Evolutionary conservation across 2,888 invertebrate genomes (phyloP).

Genomic region (Zhengitettix transpicula): DNA sequence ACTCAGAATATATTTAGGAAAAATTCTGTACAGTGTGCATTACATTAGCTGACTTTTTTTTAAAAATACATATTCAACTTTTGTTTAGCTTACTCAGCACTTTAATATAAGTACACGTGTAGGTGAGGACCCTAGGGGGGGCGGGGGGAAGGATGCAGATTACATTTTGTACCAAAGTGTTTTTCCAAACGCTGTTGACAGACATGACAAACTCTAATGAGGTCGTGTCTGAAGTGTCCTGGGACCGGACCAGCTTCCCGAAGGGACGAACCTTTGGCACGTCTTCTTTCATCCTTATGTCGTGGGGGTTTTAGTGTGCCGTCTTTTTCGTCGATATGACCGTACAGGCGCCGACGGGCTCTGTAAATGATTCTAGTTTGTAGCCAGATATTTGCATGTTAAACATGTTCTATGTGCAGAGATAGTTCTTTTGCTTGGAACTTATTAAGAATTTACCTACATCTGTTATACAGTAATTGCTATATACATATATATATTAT

Average conservation of each 20-base stretch:
- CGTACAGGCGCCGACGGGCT: slow-evolving; percentile 4
- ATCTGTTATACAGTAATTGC: slow-evolving; percentile 13
- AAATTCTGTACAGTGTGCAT: too few relatives aligned
- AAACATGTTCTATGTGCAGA: slow-evolving; percentile 15
- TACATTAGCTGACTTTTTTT: too few relatives aligned
- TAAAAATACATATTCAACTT: background rate
- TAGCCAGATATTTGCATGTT: slow-evolving; percentile 14
- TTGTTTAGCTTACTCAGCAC: background rate
- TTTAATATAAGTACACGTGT: background rate
- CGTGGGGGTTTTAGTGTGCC: background rate
- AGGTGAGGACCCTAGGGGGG: too few relatives aligned
- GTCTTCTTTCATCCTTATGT: too few relatives aligned
- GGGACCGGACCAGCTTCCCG: too few relatives aligned
- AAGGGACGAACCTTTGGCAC: too few relatives aligned
- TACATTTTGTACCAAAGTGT: too few relatives aligned
- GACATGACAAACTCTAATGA: too few relatives aligned
- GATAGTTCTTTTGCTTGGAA: slow-evolving; percentile 15
- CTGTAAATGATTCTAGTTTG: slow-evolving; percentile 4
- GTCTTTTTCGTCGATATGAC: background rate
- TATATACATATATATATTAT: slow-evolving; percentile 4
- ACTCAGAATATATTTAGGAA: too few relatives aligned
- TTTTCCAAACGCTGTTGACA: too few relatives aligned
- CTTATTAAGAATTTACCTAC: slow-evolving; percentile 12
- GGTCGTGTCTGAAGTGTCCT: too few relatives aligned
- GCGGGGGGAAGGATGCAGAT: too few relatives aligned